Evolutionary conservation across 1,140 invertebrate genomes (phyloP).

Genomic region (Portunus trituberculatus): DNA sequence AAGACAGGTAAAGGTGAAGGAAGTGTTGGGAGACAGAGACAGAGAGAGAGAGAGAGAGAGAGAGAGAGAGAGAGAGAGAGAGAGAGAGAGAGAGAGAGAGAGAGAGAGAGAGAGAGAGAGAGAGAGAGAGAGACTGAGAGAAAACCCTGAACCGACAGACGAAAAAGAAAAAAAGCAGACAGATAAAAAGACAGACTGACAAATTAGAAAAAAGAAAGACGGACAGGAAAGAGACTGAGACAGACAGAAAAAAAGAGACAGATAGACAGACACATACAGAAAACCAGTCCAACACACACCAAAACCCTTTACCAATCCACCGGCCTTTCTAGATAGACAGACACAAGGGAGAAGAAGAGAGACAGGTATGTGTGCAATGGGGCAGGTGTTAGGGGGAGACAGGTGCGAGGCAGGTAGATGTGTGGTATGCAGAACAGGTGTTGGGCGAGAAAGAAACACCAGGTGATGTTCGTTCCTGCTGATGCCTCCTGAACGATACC

Average conservation of each 20-base stretch:
- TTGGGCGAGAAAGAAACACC: not conserved
- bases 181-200: not conserved
- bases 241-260: not conserved
- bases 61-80: not conserved
- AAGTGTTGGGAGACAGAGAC: too few species aligned
- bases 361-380: not conserved
- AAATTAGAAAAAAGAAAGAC: not conserved
- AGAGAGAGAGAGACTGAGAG: not conserved
- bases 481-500: too few species aligned
- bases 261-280: too few species aligned
- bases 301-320: too few species aligned
- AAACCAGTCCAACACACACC: too few species aligned
- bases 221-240: not conserved
- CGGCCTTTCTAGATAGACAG: not conserved
- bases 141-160: not conserved
- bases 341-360: too few species aligned
- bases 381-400: not conserved
- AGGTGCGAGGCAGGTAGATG: not conserved
- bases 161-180: not conserved
- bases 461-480: too few species aligned
- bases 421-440: not conserved
- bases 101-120: not conserved
- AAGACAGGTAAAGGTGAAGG: not conserved
- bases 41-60: not conserved
- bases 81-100: conserved; percentile 23